Conservation (phyloP, 53 echinoderm and acorn worm genomes). For the Paelopatides confundens region DNA sequence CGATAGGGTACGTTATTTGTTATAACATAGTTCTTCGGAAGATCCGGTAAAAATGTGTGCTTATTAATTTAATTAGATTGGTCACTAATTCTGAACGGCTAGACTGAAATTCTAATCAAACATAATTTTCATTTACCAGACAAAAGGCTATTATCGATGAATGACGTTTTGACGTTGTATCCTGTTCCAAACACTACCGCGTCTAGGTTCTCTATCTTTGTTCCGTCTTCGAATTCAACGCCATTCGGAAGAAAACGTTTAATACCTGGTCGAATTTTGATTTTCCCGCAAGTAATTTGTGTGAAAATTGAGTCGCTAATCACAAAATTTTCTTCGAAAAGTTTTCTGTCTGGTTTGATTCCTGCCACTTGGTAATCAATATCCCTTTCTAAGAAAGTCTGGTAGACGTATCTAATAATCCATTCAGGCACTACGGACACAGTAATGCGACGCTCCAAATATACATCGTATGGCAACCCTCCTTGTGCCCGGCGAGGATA, state of each 20-base stretch:
- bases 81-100: too few relatives aligned
- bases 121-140: background rate
- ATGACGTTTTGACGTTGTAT: slow-evolving; percentile 9
- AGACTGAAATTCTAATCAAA: too few relatives aligned
- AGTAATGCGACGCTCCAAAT: slow-evolving; percentile 36
- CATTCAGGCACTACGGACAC: background rate
- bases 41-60: too few relatives aligned
- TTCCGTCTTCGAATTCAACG: slow-evolving; percentile 29
- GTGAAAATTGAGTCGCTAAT: slow-evolving; percentile 7
- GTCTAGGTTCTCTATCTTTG: background rate
- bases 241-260: slow-evolving; percentile 9
- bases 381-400: background rate
- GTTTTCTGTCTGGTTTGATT: slow-evolving; percentile 1
- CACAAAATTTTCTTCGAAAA: slow-evolving; percentile 28
- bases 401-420: slow-evolving; percentile 8
- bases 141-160: slow-evolving; percentile 1
- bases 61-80: too few relatives aligned
- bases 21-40: too few relatives aligned
- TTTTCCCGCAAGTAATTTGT: slow-evolving; percentile 34
- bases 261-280: background rate
- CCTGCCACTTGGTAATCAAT: slow-evolving; percentile 25
- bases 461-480: slow-evolving; percentile 52
- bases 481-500: slow-evolving; percentile 44
- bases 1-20: too few relatives aligned
- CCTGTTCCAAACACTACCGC: slow-evolving; percentile 13